Evolutionary conservation across 2,888 invertebrate genomes (phyloP).

Genomic region (Epinotia brunnichana): DNA sequence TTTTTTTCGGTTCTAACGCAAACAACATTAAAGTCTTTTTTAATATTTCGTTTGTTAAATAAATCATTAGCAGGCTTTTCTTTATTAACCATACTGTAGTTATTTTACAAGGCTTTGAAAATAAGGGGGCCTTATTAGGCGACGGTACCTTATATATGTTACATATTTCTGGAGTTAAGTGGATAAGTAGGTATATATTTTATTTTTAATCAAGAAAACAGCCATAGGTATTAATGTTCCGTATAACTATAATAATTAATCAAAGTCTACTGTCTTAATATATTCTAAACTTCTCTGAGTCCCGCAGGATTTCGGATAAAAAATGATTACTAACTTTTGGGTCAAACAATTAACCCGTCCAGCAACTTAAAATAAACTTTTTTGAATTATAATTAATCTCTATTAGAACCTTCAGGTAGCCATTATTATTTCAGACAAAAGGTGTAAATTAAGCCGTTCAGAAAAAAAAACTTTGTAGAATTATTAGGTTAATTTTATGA

Average conservation of each 20-base stretch:
- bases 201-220: too few relatives aligned
- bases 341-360: conserved; percentile 35
- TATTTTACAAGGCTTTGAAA: too few relatives aligned
- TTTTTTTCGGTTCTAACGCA: too few relatives aligned
- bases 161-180: too few relatives aligned
- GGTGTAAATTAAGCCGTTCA: conserved; percentile 23
- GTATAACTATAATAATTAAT: background rate
- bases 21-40: too few relatives aligned
- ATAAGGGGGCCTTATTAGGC: too few relatives aligned
- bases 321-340: conserved; percentile 27
- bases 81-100: too few relatives aligned
- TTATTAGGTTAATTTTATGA: background rate
- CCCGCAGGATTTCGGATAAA: background rate
- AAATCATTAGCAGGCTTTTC: too few relatives aligned
- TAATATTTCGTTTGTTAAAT: too few relatives aligned
- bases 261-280: background rate
- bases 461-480: background rate
- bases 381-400: conserved; percentile 33
- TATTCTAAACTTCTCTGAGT: background rate
- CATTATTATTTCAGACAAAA: conserved; percentile 35
- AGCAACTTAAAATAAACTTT: conserved; percentile 25
- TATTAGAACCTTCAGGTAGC: conserved; percentile 28
- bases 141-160: too few relatives aligned
- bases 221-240: background rate
- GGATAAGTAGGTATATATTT: too few relatives aligned